phyloP scores from a whole-genome alignment of 1,140 invertebrate species.

The Diabrotica undecimpunctata region DNA sequence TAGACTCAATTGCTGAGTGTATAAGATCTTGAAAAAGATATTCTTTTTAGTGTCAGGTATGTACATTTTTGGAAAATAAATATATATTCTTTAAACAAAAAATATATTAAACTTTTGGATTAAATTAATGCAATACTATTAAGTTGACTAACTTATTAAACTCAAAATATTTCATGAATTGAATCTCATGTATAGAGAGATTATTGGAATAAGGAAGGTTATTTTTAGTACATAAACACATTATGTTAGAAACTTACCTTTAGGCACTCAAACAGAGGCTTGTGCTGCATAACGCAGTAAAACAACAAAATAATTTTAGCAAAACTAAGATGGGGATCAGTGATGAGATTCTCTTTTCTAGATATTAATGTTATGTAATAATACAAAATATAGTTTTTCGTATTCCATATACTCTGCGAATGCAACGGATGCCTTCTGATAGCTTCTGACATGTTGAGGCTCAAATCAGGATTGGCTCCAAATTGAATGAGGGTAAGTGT shows the following conservation, averaged over 20 bases:
- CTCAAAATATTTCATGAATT: too few species aligned
- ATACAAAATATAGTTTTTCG: constrained; percentile 62
- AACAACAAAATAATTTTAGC: constrained; percentile 64
- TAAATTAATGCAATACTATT: too few species aligned
- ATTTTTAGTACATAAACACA: too few species aligned
- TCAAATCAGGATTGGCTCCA: constrained; percentile 62
- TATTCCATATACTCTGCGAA: constrained; percentile 60
- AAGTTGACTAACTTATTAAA: too few species aligned
- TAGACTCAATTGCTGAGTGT: constrained; percentile 63
- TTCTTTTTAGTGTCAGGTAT: too few species aligned
- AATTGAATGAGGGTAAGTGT: constrained; percentile 64
- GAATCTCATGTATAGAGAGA: too few species aligned
- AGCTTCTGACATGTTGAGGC: constrained; percentile 49
- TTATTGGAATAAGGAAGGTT: too few species aligned
- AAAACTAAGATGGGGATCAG: constrained; percentile 60
- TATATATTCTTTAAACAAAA: neutral
- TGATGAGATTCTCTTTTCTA: constrained; percentile 63
- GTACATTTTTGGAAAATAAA: neutral
- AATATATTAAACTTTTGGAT: too few species aligned
- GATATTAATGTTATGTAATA: constrained; percentile 67
- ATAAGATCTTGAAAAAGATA: constrained; percentile 45
- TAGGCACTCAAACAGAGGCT: constrained; percentile 59
- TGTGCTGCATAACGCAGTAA: constrained; percentile 65
- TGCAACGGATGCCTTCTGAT: constrained; percentile 46
- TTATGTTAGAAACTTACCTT: constrained; percentile 37